phyloP scores from a whole-genome alignment of 92 coral and sea anemone genomes.

The Siderastrea siderea region DNA sequence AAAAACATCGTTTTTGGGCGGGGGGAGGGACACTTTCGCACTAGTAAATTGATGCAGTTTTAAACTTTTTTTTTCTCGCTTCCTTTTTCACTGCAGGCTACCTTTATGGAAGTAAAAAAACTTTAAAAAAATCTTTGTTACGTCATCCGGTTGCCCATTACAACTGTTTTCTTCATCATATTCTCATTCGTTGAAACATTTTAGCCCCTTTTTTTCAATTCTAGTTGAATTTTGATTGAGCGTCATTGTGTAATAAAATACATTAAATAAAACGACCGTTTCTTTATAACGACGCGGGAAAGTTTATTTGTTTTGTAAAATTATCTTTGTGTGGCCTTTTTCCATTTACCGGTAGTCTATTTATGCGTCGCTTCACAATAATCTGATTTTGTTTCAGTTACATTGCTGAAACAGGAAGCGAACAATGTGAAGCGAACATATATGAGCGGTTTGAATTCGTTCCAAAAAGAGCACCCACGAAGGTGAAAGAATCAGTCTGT shows the following conservation, averaged over 20 bases:
- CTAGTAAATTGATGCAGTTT: background rate
- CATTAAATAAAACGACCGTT: background rate
- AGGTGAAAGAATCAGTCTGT: background rate
- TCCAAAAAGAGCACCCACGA: conserved; percentile 3
- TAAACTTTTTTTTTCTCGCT: too few relatives aligned
- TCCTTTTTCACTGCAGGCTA: background rate
- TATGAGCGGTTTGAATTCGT: background rate
- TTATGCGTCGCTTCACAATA: background rate
- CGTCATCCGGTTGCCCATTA: background rate
- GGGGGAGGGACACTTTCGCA: too few relatives aligned
- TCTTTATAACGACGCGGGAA: background rate
- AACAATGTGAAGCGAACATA: background rate
- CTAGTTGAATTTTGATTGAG: background rate
- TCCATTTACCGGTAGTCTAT: background rate
- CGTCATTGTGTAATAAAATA: background rate
- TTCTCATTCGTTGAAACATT: too few relatives aligned
- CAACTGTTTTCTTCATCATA: background rate
- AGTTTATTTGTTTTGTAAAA: background rate
- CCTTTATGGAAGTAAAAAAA: background rate
- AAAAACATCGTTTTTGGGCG: background rate
- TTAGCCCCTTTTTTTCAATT: too few relatives aligned
- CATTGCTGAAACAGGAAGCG: background rate
- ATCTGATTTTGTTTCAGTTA: background rate
- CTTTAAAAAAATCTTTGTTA: background rate
- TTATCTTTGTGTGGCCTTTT: background rate